Base-by-base conservation (phyloP, 53 echinoderm and acorn worm genomes). In the Apostichopus leukothele region DNA sequence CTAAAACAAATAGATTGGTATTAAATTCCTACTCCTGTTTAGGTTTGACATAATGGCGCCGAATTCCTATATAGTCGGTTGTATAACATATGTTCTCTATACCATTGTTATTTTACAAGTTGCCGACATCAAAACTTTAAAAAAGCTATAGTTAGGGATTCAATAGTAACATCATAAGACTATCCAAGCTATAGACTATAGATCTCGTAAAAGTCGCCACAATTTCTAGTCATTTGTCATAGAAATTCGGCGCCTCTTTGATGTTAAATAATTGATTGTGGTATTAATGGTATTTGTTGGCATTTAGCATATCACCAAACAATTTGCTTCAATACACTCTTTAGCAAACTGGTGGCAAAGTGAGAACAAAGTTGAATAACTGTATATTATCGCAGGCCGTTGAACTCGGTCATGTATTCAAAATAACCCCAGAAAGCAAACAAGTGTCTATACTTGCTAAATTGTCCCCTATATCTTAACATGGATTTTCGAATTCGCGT, bases 201-300 rank as follows among this genome's bases (percentile, higher is more conserved):
- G 5, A 71, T n/a, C 6, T 19, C n/a, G 18, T n/a, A 71, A 71
- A 71, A 19, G 71, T 71, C 71, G 71, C 71, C 71, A 18, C 16
- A 6, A n/a, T 71, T 71, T 13, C 71, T 71, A 18, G 71, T 71
- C 18, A 71, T 71, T 63, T 71, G 71, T 18, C 20, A 18, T n/a
- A n/a, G 20, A 19, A 71, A 71, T 71, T 18, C 71, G 71, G 71
- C 71, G 71, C 71, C 71, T 71, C 71, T 71, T 71, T 71, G 71
- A 71, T 71, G 13, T n/a, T 6, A 71, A 71, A 71, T 71, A 71
- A 71, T n/a, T n/a, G 71, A 71, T 71, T 71, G 71, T 71, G n/a
- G 71, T 19, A 18, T 18, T 18, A 71, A 71, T 71, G 6, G 71
- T 16, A 71, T 57, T 57, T 57, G 57, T 57, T 57, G 10, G 8